Conservation (phyloP, 1,140 invertebrate species). For the Orussus abietinus region DNA sequence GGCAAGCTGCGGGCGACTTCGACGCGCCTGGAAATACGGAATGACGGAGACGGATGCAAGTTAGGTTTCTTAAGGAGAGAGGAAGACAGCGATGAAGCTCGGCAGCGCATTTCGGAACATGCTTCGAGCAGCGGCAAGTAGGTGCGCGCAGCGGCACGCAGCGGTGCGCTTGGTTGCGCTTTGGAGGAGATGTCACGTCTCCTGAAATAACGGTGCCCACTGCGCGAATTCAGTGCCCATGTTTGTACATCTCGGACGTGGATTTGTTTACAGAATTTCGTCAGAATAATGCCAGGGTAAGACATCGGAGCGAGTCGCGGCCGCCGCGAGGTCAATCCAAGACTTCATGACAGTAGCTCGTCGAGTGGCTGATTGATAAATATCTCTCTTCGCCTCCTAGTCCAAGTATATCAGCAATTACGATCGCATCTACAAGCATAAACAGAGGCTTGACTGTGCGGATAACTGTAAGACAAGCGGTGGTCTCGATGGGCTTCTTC, state of each 20-base stretch:
- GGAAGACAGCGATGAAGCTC: too few relatives aligned
- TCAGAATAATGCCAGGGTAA: conserved; percentile 35
- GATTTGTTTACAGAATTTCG: conserved; percentile 5
- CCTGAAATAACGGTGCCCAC: conserved; percentile 28
- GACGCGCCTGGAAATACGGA: too few relatives aligned
- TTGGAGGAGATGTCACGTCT: conserved; percentile 25
- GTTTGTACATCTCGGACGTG: conserved; percentile 14
- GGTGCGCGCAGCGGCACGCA: too few relatives aligned
- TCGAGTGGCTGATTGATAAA: conserved; percentile 1
- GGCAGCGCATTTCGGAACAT: too few relatives aligned
- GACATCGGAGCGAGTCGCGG: conserved; percentile 7
- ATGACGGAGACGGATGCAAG: too few relatives aligned
- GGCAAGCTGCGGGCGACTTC: too few relatives aligned
- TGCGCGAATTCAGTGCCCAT: conserved; percentile 8
- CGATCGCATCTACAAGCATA: conserved; percentile 7
- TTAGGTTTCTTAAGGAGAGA: too few relatives aligned
- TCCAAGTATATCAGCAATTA: not conserved
- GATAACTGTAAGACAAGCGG: too few relatives aligned
- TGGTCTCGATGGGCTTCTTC: not conserved
- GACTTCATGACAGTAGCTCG: conserved; percentile 1
- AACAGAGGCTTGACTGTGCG: too few relatives aligned
- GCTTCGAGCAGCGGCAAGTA: too few relatives aligned
- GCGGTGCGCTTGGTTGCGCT: too few relatives aligned
- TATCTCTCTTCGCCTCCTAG: conserved; percentile 3
- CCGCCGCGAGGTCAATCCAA: not conserved